Evolutionary conservation across 2,888 invertebrate genomes (phyloP), one percentile per base, ranked within the genome.

Genomic region (Ochropacha duplaris): DNA sequence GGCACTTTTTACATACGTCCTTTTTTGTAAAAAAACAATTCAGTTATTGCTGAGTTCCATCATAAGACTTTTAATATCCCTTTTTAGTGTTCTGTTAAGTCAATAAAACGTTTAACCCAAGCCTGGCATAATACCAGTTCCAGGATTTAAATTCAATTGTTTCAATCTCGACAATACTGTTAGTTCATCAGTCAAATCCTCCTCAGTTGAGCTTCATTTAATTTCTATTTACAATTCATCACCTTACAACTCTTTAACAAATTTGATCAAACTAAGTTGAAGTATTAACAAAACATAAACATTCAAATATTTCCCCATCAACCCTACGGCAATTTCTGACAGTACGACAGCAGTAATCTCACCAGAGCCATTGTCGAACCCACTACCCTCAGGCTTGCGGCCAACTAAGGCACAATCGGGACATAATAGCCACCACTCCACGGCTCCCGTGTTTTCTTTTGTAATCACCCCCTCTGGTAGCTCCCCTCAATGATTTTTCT

Each of bases 401-500:
- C 44, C 44, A 75, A 77, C 82, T 76, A 76, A 81, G 75, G 76
- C 71, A 81, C 85, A 81, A 85, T 81, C 39, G 55, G 49, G 24
- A 12, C 50, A 55, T 49, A 50, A 50, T 28, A 69, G 75, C 75
- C 82, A 80, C 82, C 76, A 80, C 81, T 79, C 78, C 72, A 79
- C 56, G 71, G 73, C 71, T 62, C 72, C 64, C 19, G 71, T 87
- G 86, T 85, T 86, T 83, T 82, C 87, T 83, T 87, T 91, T 92
- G 89, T 88, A 80, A 81, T 81, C 82, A 79, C 74, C 86, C 87
- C 88, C 84, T 72, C 68, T 44, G 44, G 44, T 65, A 71, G 74
- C 65, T 66, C 84, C 84, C 87, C 88, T 88, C 44, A 88, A 88
- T 88, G 88, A 89, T 91, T 90, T 87, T 88, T 88, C 88, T 82